These are phyloP conservation scores for Oscheius sp. DNA, from an alignment of 2,888 invertebrate species.

Conservation along the genomic window DNA sequence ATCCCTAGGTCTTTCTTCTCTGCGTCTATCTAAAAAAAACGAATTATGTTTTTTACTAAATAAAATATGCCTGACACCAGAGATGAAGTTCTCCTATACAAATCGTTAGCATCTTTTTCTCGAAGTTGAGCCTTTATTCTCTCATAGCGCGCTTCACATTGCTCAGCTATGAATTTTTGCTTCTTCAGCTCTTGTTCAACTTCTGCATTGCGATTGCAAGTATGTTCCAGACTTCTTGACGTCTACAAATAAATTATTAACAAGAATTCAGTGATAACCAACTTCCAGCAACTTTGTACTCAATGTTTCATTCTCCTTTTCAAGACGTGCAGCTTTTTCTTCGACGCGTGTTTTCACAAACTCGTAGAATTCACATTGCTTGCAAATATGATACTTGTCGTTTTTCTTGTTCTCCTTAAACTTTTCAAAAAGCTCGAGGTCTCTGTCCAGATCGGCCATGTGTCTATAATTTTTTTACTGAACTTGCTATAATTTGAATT, in stretches of 20 bases:
- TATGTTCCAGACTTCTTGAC: not conserved
- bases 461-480: not conserved
- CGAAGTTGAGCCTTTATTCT: not conserved
- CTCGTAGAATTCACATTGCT: not conserved
- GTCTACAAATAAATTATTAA: not conserved
- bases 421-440: not conserved
- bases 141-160: not conserved
- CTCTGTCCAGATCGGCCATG: not conserved
- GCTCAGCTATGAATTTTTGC: not conserved
- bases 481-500: not conserved
- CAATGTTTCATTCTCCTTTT: not conserved
- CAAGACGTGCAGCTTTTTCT: not conserved
- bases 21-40: no score
- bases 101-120: not conserved
- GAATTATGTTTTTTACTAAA: no score
- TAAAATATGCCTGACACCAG: no score
- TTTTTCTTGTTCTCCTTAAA: not conserved
- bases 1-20: no score
- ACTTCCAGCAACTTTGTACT: not conserved
- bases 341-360: not conserved
- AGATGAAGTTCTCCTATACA: no score
- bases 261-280: not conserved
- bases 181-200: not conserved
- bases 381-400: not conserved
- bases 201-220: not conserved